phyloP scores from a whole-genome alignment of 64 coral and sea anemone genomes.

The Montipora capricornis region DNA sequence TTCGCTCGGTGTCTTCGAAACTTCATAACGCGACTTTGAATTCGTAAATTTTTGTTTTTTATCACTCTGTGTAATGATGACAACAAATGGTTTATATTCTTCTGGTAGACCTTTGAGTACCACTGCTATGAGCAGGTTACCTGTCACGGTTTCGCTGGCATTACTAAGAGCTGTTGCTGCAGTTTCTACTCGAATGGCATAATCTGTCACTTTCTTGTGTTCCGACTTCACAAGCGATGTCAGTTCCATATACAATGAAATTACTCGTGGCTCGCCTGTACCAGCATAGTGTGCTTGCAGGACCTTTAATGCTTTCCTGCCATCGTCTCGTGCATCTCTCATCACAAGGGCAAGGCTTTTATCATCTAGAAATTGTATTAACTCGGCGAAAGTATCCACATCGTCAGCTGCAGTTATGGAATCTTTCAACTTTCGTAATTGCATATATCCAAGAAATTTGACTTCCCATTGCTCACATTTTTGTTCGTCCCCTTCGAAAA shows the following conservation, averaged over 20 bases:
- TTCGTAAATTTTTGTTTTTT: conserved; percentile 41
- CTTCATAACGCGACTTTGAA: neutral
- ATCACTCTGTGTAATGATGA: conserved; percentile 20
- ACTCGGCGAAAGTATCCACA: neutral
- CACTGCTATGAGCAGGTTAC: conserved; percentile 32
- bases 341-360: conserved; percentile 33
- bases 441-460: neutral
- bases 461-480: neutral
- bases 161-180: conserved; percentile 30
- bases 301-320: conserved; percentile 14
- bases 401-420: no score
- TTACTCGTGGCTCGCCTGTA: neutral
- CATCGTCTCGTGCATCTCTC: conserved; percentile 22
- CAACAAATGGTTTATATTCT: conserved; percentile 31
- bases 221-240: neutral
- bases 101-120: neutral
- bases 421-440: no score
- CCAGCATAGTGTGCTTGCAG: conserved; percentile 8
- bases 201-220: no score
- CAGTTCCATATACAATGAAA: conserved; percentile 27
- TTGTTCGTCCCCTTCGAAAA: neutral
- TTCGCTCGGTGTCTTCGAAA: conserved; percentile 11
- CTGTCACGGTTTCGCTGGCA: conserved; percentile 30
- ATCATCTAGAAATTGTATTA: neutral
- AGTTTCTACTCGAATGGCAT: neutral